Evolutionary conservation across 2,888 invertebrate species (phyloP).

Genomic region (Sipha maydis): DNA sequence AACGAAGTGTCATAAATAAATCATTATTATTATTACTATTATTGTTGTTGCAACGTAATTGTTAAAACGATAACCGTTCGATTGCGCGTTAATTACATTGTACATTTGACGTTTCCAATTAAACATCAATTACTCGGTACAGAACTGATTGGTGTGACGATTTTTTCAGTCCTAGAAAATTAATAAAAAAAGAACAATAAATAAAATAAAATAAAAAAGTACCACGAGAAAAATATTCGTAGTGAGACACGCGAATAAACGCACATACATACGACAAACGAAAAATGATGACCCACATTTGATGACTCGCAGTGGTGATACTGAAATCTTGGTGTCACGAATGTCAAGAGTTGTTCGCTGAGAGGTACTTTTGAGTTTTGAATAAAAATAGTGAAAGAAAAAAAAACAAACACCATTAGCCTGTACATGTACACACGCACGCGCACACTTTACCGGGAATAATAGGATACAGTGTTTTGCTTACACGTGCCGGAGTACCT

Average conservation of each 20-base stretch:
- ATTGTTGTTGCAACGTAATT: too few species aligned
- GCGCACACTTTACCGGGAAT: not conserved
- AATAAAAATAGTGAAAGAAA: constrained; percentile 26
- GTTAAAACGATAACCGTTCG: too few species aligned
- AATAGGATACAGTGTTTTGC: constrained; percentile 27
- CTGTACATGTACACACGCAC: not conserved
- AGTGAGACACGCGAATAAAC: too few species aligned
- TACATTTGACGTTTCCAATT: too few species aligned
- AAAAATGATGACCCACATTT: constrained; percentile 32
- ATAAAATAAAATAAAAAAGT: too few species aligned
- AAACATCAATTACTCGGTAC: not conserved
- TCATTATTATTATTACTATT: not conserved
- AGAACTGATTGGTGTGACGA: not conserved
- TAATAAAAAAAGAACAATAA: not conserved
- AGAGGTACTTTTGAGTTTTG: constrained; percentile 24
- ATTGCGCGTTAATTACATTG: too few species aligned
- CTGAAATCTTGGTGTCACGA: constrained; percentile 35
- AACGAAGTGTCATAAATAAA: too few species aligned
- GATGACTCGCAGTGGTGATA: constrained; percentile 7
- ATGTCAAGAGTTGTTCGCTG: constrained; percentile 28
- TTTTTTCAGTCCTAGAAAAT: not conserved
- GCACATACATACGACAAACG: not conserved
- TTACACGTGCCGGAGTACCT: not conserved
- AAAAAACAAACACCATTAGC: constrained; percentile 24
- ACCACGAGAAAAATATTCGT: too few species aligned